These are phyloP conservation scores for Andrena chrysosceles DNA, from an alignment of 2,888 invertebrate genomes.

Conservation along the genomic window DNA sequence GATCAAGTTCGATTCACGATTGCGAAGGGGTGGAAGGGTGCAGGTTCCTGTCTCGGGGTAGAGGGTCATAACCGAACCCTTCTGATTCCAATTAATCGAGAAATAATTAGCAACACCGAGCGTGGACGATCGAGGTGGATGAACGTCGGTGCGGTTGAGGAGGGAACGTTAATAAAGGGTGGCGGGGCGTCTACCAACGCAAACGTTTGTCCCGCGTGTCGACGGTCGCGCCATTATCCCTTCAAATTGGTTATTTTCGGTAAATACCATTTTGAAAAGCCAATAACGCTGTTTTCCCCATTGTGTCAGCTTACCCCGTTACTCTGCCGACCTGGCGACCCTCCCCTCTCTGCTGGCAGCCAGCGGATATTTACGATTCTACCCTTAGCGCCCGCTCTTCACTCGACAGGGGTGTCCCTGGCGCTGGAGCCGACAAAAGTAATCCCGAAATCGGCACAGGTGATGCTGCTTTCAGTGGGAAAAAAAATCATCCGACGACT, in stretches of 20 bases:
- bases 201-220: conserved; percentile 73
- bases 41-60: conserved; percentile 3
- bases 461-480: conserved; percentile 77
- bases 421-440: conserved; percentile 79
- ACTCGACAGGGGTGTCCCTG: conserved; percentile 73
- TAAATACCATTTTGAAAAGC: conserved; percentile 85
- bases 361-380: conserved; percentile 53
- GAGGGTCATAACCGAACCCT: conserved; percentile 16
- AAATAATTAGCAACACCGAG: conserved; percentile 66
- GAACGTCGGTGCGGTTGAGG: conserved; percentile 7
- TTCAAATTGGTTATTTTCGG: conserved; percentile 85
- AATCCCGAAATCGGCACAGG: conserved; percentile 83
- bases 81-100: conserved; percentile 63
- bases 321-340: conserved; percentile 48
- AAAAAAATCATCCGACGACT: conserved; percentile 72
- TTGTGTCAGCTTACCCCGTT: conserved; percentile 76
- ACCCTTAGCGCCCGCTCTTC: conserved; percentile 40
- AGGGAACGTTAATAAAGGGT: neutral
- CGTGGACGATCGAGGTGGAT: conserved; percentile 35
- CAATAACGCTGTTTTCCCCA: conserved; percentile 84
- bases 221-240: conserved; percentile 79
- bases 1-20: neutral
- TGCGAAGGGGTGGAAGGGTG: neutral
- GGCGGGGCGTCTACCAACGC: conserved; percentile 43
- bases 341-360: conserved; percentile 47